phyloP scores from a whole-genome alignment of 2,113 vertebrate species.

The Tiliqua scincoides region DNA sequence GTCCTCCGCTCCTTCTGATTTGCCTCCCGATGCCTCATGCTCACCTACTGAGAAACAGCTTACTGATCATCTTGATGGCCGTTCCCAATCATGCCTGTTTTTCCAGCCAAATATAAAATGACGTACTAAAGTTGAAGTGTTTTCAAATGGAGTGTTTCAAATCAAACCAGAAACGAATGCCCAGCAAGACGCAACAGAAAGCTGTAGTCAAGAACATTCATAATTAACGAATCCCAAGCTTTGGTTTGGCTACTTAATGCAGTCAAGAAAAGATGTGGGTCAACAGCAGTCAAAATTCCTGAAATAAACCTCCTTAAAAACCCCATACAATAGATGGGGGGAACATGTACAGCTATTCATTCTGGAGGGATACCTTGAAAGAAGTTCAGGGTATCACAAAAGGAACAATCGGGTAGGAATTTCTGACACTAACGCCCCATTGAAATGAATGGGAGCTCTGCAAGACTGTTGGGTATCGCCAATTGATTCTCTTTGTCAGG shows the following conservation, averaged over 20 bases:
- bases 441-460: no score
- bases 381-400: not conserved
- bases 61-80: not conserved
- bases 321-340: not conserved
- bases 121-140: not conserved
- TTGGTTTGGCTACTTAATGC: not conserved
- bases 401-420: not conserved
- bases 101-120: not conserved
- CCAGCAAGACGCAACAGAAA: conserved; percentile 1
- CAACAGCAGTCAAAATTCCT: not conserved
- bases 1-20: not conserved
- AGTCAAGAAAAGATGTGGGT: not conserved
- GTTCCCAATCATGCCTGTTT: not conserved
- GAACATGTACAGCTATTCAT: not conserved
- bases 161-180: conserved; percentile 1
- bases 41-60: not conserved
- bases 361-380: not conserved
- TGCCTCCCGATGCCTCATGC: rapidly evolving
- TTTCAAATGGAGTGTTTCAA: not conserved
- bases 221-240: not conserved
- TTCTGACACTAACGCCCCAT: not conserved
- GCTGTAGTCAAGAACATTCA: not conserved
- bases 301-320: not conserved
- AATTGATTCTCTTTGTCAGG: no score
- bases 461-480: no score